Percentiles rank a stretch among this genome's conserved stretches.
These are phyloP conservation scores for Watsonalla binaria DNA, from an alignment of 2,888 invertebrate species.

Conservation along the genomic window DNA sequence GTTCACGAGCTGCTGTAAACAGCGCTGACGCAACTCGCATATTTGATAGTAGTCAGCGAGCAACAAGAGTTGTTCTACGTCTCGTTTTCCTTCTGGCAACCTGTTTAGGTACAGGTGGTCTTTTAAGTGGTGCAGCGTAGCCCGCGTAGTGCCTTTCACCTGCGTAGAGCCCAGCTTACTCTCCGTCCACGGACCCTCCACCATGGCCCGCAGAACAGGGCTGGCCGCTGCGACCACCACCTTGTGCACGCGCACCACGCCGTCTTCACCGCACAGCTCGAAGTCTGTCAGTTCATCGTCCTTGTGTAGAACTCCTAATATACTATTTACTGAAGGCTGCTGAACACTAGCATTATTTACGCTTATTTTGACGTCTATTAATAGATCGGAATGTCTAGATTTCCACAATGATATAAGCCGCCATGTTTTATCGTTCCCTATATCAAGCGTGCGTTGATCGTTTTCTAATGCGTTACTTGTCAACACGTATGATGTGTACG, in stretches of 20 bases:
- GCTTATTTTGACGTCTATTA: not conserved
- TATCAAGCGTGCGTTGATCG: not conserved
- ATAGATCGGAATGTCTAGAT: not conserved
- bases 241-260: conserved; percentile 5
- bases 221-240: conserved; percentile 4
- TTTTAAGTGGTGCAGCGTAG: conserved; percentile 2
- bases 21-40: not conserved
- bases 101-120: not conserved
- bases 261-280: not conserved
- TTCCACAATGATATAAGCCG: not conserved
- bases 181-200: conserved; percentile 1
- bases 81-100: not conserved
- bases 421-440: not conserved
- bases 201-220: conserved; percentile 5
- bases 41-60: conserved; percentile 5
- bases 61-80: not conserved
- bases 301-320: conserved; percentile 2
- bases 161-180: not conserved
- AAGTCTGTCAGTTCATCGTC: conserved; percentile 5
- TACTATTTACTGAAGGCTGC: not conserved
- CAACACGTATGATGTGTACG: not conserved
- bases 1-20: not conserved
- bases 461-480: not conserved
- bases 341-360: not conserved
- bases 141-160: not conserved